A percentile compares a stretch with the other conserved stretches of the same genome.
Conservation (phyloP, 1,140 invertebrate genomes). For the Cephus cinctus region DNA sequence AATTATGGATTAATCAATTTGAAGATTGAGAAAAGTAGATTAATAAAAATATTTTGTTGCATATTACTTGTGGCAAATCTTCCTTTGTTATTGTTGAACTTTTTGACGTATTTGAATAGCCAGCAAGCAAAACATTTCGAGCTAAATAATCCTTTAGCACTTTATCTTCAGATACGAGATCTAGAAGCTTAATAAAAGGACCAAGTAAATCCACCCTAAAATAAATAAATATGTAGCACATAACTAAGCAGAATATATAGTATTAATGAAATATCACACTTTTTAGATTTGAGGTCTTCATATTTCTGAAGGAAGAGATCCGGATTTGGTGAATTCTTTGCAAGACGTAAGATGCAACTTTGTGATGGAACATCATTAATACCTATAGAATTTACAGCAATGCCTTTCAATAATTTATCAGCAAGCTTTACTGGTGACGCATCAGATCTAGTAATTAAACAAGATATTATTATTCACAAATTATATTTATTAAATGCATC, state of each 20-base stretch:
- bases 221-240: conserved; percentile 19
- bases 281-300: conserved; percentile 57
- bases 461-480: neutral
- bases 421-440: conserved; percentile 54
- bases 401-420: conserved; percentile 54
- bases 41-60: conserved; percentile 20
- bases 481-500: conserved; percentile 7
- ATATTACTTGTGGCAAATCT: conserved; percentile 55
- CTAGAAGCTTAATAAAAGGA: conserved; percentile 54
- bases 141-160: conserved; percentile 50
- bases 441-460: conserved; percentile 41
- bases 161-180: conserved; percentile 54
- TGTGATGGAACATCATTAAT: conserved; percentile 43
- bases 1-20: conserved; percentile 35
- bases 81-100: conserved; percentile 50
- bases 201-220: conserved; percentile 56
- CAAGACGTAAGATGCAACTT: conserved; percentile 48
- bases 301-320: conserved; percentile 56
- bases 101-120: conserved; percentile 24
- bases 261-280: conserved; percentile 35
- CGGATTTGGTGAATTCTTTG: conserved; percentile 46
- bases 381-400: conserved; percentile 24
- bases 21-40: neutral
- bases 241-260: conserved; percentile 6
- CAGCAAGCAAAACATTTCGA: conserved; percentile 33